These are phyloP conservation scores for Zapornia atra DNA, from an alignment of 2,113 vertebrate genomes.

Conservation along the genomic window DNA sequence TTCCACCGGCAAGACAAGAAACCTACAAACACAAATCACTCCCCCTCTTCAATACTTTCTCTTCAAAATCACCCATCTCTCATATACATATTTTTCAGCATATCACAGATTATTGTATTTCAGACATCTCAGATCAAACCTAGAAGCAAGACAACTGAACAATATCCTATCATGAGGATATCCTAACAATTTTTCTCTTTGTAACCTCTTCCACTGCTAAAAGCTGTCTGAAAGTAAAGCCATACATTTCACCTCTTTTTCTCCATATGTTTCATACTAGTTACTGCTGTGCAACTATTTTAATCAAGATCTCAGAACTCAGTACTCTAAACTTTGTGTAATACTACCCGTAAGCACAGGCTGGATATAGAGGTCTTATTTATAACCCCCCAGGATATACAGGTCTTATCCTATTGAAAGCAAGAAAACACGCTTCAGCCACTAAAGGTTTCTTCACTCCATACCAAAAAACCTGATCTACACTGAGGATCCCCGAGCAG, in stretches of 20 bases:
- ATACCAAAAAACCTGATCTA: not conserved
- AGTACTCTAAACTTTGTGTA: not conserved
- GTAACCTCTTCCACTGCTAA: not conserved
- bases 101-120: not conserved
- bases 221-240: not conserved
- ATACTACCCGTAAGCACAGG: not conserved
- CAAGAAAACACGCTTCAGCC: not conserved
- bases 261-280: not conserved
- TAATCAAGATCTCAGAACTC: not conserved
- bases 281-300: not conserved
- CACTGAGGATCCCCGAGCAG: not conserved
- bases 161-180: not conserved
- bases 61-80: not conserved
- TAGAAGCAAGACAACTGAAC: not conserved
- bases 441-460: not conserved
- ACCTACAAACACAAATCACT: not conserved
- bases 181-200: not conserved
- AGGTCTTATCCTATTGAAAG: not conserved
- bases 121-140: not conserved
- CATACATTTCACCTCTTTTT: not conserved
- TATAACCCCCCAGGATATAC: too few species aligned
- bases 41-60: not conserved
- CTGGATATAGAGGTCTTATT: too few species aligned
- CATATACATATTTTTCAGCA: not conserved
- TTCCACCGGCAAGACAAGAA: not conserved